These are phyloP conservation scores for Lagorchestes hirsutus DNA, from an alignment of 2,797 vertebrate species.

Conservation along the genomic window DNA sequence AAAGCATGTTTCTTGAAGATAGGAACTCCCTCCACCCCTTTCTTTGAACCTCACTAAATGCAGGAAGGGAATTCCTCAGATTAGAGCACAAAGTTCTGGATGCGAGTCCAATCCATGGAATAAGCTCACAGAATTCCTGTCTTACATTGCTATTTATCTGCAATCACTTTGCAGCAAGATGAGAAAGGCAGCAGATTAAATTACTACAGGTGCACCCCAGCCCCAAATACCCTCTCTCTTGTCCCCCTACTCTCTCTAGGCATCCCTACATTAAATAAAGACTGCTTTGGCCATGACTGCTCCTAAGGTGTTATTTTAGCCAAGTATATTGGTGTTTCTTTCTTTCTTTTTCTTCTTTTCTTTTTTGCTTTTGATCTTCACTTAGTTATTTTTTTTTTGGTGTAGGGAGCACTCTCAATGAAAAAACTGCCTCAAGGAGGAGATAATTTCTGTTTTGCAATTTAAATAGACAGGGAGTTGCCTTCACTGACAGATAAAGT, in stretches of 20 bases:
- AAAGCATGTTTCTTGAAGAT: not conserved
- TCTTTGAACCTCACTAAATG: no score
- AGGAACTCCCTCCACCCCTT: not conserved
- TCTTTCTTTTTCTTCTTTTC: not conserved
- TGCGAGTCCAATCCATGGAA: not conserved
- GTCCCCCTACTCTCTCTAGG: not conserved
- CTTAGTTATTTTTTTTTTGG: not conserved
- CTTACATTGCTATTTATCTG: not conserved
- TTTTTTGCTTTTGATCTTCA: no score
- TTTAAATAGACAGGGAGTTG: not conserved
- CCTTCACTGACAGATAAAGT: not conserved
- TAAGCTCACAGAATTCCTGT: not conserved
- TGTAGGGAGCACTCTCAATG: not conserved
- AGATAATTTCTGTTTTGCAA: not conserved
- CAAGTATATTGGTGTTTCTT: not conserved
- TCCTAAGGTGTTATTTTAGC: not conserved
- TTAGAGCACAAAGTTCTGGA: not conserved
- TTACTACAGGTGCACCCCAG: no score
- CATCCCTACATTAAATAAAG: not conserved
- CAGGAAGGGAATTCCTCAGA: not conserved
- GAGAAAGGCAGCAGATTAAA: not conserved
- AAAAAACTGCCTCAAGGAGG: not conserved
- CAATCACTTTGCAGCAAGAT: not conserved
- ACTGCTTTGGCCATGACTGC: no score
- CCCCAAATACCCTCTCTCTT: not conserved